Conservation (phyloP, 1,140 invertebrate species). For the Drosophila nigrodunni region DNA sequence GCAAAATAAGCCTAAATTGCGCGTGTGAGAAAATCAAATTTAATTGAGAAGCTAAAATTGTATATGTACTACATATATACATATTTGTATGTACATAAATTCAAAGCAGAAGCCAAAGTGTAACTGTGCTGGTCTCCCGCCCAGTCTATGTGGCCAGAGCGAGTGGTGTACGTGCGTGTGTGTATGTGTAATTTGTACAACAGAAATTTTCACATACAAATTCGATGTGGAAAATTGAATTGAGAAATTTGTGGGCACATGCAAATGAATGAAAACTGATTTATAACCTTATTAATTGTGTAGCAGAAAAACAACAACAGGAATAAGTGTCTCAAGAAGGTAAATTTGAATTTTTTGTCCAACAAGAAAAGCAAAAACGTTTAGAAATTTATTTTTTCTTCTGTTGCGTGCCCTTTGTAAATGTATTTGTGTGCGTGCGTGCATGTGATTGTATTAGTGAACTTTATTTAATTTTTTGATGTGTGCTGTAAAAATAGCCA, state of each 20-base stretch:
- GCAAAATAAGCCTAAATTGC: constrained; percentile 66
- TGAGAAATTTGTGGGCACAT: constrained; percentile 31
- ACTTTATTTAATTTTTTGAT: constrained; percentile 72
- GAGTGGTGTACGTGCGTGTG: constrained; percentile 29
- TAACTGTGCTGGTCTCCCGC: constrained; percentile 56
- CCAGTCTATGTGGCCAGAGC: constrained; percentile 35
- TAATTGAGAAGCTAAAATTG: constrained; percentile 71
- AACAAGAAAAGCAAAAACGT: constrained; percentile 49
- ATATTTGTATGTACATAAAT: constrained; percentile 44
- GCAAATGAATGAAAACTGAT: constrained; percentile 60
- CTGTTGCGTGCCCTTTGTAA: constrained; percentile 50
- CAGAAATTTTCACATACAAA: constrained; percentile 52
- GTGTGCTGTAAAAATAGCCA: constrained; percentile 79
- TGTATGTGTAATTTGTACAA: constrained; percentile 47
- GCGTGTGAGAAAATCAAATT: constrained; percentile 72
- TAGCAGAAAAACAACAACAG: constrained; percentile 3
- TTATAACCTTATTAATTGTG: constrained; percentile 19
- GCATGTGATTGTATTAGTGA: constrained; percentile 45
- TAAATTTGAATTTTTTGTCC: constrained; percentile 49
- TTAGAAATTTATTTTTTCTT: constrained; percentile 35
- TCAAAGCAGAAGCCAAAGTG: constrained; percentile 67
- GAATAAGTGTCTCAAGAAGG: constrained; percentile 60
- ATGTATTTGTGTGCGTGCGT: constrained; percentile 29
- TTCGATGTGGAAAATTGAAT: constrained; percentile 52
- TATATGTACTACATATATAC: constrained; percentile 54